Base-by-base conservation (phyloP, 2,113 vertebrate species). In the Poecile atricapillus region DNA sequence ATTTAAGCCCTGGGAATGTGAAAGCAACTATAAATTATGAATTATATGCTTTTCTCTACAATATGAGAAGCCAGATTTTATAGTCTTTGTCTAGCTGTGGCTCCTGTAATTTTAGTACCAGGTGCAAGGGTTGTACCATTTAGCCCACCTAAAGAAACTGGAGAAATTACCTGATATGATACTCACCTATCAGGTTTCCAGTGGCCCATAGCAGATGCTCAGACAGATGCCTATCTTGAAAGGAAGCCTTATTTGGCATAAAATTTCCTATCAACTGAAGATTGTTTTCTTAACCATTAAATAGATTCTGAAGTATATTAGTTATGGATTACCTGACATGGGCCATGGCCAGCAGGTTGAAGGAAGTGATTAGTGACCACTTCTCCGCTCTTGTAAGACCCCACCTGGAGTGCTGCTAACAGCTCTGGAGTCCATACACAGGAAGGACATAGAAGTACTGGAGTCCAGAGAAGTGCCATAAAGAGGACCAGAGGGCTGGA, bases 21-120 rank as follows among this genome's bases (percentile, higher is more conserved):
- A 89, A 96, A 89, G 81, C 41, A 68, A 65, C 75, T 82, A 79
- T 60, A 71, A 93, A 91, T 79, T 64, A 89, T 78, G 15, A 91
- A 94, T 82, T 53, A 77, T 53, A 74, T 86, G 63, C 79, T 86
- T 92, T 92, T 49, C 67, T 76, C 73, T 78, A 83, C 64, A 65
- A 30, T 43, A 62, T 0, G 2, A 87, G 43, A 86, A 25, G 68
- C 24, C 73, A 91, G 56, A 27, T 91, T 95, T 92, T 67, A 75
- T 63, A 94, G 69, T 70, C 33, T 33, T 93, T 59, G 43, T 46
- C n/a, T 49, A 77, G 55, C 30, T 12, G 3, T 44, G 30, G 55
- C 46, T 90, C 24, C 39, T 71, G 17, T 64, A 35, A 78, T 50
- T 93, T 87, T 31, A 70, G 47, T 63, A 81, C 24, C 28, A 50